Base-by-base conservation (phyloP, 2,113 vertebrate genomes). In the Trogon melanurus region DNA sequence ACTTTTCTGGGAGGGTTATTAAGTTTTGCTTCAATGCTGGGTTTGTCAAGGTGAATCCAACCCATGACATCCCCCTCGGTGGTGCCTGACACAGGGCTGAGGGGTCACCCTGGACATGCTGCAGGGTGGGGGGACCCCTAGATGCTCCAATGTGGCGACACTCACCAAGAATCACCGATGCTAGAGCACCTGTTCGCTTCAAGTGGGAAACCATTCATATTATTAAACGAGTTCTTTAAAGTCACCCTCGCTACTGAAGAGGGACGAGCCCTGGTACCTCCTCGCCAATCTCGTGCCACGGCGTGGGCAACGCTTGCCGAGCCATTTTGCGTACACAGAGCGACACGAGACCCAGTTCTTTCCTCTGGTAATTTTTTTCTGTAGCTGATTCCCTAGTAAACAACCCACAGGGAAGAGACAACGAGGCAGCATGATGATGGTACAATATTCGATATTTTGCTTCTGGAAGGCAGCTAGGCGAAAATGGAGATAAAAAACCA, bases 261-360 rank as follows among this genome's bases (percentile, higher is more conserved):
- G 44, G 34, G 11, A 1, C 4, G 21, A 71, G 23, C 27, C 71
- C n/a, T 44, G 0, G 27, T 6, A 54, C 32, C 20, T 51, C 41
- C 19, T 36, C 16, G 1, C 18, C 32, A n/a, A 17, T 45, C 45
- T 48, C 2, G 7, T n/a, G 30, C 20, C 19, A 20, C 2, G 13
- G 26, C 0, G 3, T 7, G 16, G 36, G 2, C 13, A 9, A 30
- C 0, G 23, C 26, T 29, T 1, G 0, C 47, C 6, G 29, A 36
- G 16, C 13, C 13, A 5, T 44, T 38, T 45, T 27, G 12, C 22
- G 23, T 1, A 12, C 36, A 7, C 20, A 11, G 50, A 1, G 4
- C 7, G 38, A 48, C 53, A 22, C 18, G 2, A 27, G 25, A 48
- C 17, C 21, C 18, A 9, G 18, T 32, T 51, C 57, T 54, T 54